Evolutionary conservation across 2,888 invertebrate genomes (phyloP), one percentile per base, ranked within the genome.

Genomic region (Pandemis corylana): DNA sequence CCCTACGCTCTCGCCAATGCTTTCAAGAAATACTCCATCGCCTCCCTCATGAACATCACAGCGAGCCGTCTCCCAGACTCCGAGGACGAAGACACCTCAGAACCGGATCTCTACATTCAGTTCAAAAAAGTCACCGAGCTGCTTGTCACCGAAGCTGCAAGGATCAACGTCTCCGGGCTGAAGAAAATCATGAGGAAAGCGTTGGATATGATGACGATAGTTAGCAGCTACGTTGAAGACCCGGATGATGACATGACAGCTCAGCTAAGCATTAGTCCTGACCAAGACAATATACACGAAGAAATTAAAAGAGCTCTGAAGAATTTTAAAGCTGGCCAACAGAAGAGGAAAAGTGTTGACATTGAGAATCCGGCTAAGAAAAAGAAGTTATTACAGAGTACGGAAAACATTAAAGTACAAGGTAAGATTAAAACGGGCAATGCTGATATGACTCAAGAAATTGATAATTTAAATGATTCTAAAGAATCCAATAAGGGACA

Each of bases 51-150:
- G 15, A 78, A 81, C 36, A 80, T 81, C 3, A 72, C 79, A 0
- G 79, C 67, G 2, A 71, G 13, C 53, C 65, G 80, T 0, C 77
- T 71, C 10, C 72, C 76, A 0, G 77, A 77, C 5, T 15, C 80
- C 0, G 12, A 71, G n/a, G 75, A 77, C 1, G 68, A 68, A 0
- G 71, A 70, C 0, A 72, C 74, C 0, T 79, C 83, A 0, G 82
- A 83, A 0, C 78, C 78, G 0, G 85, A 89, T 5, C 63, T 89
- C 0, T 87, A 89, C 46, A 6, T 77, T 2, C 86, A 90, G 56
- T 89, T 92, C 44, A 89, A 87, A 77, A 83, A 77, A 0, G 67
- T 93, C 0, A 84, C 91, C 79, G 84, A 84, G 0, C 79, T 76
- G 28, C 85, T 93, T 0, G 76, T 85, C 0, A 20, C 75, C 0